phyloP scores from a whole-genome alignment of 2,888 invertebrate genomes.

The Petrophora chlorosata region DNA sequence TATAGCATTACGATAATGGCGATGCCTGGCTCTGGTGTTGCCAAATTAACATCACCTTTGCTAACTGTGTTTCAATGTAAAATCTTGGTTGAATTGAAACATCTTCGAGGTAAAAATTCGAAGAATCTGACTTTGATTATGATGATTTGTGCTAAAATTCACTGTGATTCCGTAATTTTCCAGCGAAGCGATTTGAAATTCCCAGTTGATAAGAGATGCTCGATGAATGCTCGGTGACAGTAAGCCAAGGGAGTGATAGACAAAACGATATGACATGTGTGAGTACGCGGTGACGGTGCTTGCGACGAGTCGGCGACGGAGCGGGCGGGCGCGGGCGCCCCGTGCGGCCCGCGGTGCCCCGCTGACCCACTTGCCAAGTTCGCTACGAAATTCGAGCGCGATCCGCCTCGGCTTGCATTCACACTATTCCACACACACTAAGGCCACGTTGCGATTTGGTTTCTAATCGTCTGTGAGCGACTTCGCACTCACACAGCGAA shows the following conservation, averaged over 20 bases:
- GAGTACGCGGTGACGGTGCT: neutral
- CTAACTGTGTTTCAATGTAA: slow-evolving; percentile 9
- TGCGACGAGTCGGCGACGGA: slow-evolving; percentile 40
- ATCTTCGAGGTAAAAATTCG: too few species aligned
- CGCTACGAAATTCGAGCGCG: slow-evolving; percentile 78
- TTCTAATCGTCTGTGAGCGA: slow-evolving; percentile 29
- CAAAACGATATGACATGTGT: slow-evolving; percentile 2
- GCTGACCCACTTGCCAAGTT: slow-evolving; percentile 78
- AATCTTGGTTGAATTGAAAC: too few species aligned
- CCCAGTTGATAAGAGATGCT: slow-evolving; percentile 22
- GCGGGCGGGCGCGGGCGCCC: slow-evolving; percentile 51
- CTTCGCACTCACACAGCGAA: slow-evolving; percentile 8
- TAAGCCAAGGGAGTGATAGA: slow-evolving; percentile 10
- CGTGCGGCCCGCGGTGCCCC: slow-evolving; percentile 66
- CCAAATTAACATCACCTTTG: slow-evolving; percentile 48
- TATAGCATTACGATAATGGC: slow-evolving; percentile 60
- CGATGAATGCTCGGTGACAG: slow-evolving; percentile 14
- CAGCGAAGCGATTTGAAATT: slow-evolving; percentile 14
- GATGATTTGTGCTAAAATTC: neutral
- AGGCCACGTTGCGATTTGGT: slow-evolving; percentile 25
- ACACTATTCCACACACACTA: slow-evolving; percentile 34
- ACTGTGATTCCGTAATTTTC: neutral
- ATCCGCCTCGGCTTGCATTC: slow-evolving; percentile 60
- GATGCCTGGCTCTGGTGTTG: slow-evolving; percentile 48
- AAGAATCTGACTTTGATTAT: neutral